These are phyloP conservation scores for Zingel zingel DNA, from an alignment of 2,113 vertebrate species.

Conservation along the genomic window DNA sequence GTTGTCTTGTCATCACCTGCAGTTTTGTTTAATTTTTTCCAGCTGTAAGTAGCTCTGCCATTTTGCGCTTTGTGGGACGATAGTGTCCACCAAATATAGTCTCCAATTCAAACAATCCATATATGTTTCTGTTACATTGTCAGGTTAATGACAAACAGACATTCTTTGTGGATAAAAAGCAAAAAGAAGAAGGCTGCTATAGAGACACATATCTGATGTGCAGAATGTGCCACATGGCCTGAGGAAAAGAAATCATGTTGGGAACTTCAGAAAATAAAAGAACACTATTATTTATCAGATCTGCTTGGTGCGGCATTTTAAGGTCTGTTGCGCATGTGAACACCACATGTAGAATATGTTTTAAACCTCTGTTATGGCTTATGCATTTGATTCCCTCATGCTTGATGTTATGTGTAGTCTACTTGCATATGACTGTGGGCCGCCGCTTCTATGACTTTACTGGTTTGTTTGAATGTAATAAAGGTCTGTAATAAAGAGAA, in stretches of 20 bases:
- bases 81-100: neutral
- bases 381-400: neutral
- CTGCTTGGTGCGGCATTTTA: neutral
- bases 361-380: neutral
- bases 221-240: too few relatives aligned
- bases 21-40: conserved; percentile 2
- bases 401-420: neutral
- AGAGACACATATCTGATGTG: neutral
- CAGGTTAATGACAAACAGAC: neutral
- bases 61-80: neutral
- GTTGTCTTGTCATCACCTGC: neutral
- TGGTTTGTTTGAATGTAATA: conserved; percentile 34
- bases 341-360: conserved; percentile 21
- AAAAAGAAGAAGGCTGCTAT: too few relatives aligned
- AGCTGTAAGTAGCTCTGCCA: neutral
- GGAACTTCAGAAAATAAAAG: neutral
- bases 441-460: neutral
- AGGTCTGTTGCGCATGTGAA: conserved; percentile 8
- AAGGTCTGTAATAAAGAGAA: conserved; percentile 33
- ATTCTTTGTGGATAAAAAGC: neutral
- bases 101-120: neutral
- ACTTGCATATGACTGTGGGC: neutral
- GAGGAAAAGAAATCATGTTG: neutral
- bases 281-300: neutral
- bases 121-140: neutral